Base-by-base conservation (phyloP, 2,797 vertebrate genomes). In the Sparidentex hasta region DNA sequence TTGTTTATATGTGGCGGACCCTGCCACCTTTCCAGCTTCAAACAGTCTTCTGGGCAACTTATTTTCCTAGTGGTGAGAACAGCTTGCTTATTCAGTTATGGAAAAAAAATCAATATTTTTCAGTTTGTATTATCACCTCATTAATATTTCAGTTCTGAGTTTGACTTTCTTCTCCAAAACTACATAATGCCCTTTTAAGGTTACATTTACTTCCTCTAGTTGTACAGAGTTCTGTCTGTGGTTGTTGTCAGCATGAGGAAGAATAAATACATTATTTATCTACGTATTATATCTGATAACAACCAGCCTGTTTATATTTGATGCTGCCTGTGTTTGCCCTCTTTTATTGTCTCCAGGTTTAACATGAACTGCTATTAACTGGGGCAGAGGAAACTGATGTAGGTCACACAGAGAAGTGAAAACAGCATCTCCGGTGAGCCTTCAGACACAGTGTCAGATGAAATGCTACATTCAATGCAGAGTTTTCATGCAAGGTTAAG, bases 331-430 rank as follows among this genome's bases (percentile, higher is more conserved):
- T 12, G 33, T 59, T 75, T 52, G 21, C 17, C 65, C 29, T 54
- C 16, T 17, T 64, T 63, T 72, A 23, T 27, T 0, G 14, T 54
- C 8, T 3, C 55, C 17, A 72, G 27, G 50, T 78, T 73, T 3
- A 70, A 75, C n/a, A 66, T 67, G 5, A 68, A 64, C 29, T 44
- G 16, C 1, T 18, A 8, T 43, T 16, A 44, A 65, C 1, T 59
- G 47, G 65, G 8, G 61, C 54, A 74, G 69, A 73, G 73, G 43
- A 68, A 43, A 64, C 13, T 21, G 48, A 61, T 65, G 69, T 20
- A 38, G 46, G 56, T 5, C 11, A 29, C 44, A 66, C 13, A 50
- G 51, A 38, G 38, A 38, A 62, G 16, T 59, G 2, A 43, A 63
- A 59, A 52, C 44, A 9, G 18, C 7, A 16, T 27, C 23, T 29